phyloP scores from a whole-genome alignment of 2,888 invertebrate species.

The Cryptocephalus moraei region DNA sequence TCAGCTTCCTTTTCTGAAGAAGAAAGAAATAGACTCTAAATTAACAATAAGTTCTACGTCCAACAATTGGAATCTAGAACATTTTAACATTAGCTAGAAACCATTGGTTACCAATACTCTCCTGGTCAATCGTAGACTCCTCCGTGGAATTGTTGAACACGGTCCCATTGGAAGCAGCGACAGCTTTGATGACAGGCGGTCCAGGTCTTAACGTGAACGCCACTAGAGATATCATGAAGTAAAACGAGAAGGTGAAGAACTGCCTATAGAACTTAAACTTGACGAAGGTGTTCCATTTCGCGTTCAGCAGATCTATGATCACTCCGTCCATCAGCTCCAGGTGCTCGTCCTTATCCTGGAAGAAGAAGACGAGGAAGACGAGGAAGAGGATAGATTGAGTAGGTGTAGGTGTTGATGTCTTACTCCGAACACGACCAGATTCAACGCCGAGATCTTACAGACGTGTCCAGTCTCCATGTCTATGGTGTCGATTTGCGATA shows the following conservation, averaged over 20 bases:
- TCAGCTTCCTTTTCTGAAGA: not conserved
- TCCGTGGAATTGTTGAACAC: not conserved
- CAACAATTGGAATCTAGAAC: too few species aligned
- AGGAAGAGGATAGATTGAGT: not conserved
- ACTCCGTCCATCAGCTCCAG: constrained; percentile 91
- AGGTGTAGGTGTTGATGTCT: constrained; percentile 28
- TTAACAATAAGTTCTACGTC: too few species aligned
- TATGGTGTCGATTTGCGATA: constrained; percentile 92
- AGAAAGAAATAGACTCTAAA: too few species aligned
- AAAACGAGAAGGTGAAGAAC: constrained; percentile 81
- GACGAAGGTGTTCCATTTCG: constrained; percentile 97
- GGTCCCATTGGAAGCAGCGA: constrained; percentile 1
- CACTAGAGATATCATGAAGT: constrained; percentile 79
- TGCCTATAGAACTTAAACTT: constrained; percentile 89
- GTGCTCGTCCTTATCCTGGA: constrained; percentile 87
- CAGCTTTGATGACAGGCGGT: constrained; percentile 40
- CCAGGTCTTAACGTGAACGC: constrained; percentile 87
- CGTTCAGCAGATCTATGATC: constrained; percentile 83
- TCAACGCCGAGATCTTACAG: constrained; percentile 90
- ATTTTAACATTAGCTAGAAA: too few species aligned
- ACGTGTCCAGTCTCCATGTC: constrained; percentile 83
- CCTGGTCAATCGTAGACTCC: too few species aligned
- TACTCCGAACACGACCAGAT: constrained; percentile 94
- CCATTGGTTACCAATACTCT: too few species aligned
- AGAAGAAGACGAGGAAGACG: constrained; percentile 26